Base-by-base conservation (phyloP, 37 sponge, comb jelly and placozoan genomes). In the Petrosia ficiformis region DNA sequence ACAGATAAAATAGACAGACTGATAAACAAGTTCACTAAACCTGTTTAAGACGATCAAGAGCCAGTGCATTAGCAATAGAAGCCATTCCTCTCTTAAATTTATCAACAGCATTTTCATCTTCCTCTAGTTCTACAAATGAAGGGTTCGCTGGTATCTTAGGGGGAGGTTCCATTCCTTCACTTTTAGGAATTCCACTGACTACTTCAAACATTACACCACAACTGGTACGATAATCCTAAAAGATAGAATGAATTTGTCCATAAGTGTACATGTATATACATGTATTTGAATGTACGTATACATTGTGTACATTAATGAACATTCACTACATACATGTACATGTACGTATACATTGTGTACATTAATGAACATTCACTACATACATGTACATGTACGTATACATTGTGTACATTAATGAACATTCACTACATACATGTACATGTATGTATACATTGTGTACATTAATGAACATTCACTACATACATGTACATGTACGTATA, bases 31-130 rank as follows among this genome's bases (percentile, higher is more conserved):
- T 2, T 22, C 2, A 39, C 82, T 39, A 48, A 22, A 92, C 93
- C 93, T 98, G 99, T 68, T 96, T 87, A 70, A 98, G 83, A 66
- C 78, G 82, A 80, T 98, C 99, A 52, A 98, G 71, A 32, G 84
- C 71, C 35, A 98, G 80, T 19, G 87, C 87, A 59, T 73, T 95
- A 69, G 92, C 75, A 14, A 98, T 88, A 39, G 86, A 82, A 8
- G 80, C 75, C 89, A 98, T 92, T 31, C 93, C 96, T 5, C 76
- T 88, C 65, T 91, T 86, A 76, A 90, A 95, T 74, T 90, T 89
- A 65, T 98, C 96, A 52, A 95, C 86, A 35, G 93, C 89, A 70
- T 93, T 93, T 65, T 95, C 99, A 41, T 95, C 86, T 34, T 89
- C 94, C 28, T 91, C 87, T 38, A 92, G 77, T 66, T 91, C 95